Percentiles rank a stretch among this genome's conserved stretches.
These are phyloP conservation scores for Vespertilio murinus DNA, from an alignment of 2,797 vertebrate genomes.

Conservation along the genomic window DNA sequence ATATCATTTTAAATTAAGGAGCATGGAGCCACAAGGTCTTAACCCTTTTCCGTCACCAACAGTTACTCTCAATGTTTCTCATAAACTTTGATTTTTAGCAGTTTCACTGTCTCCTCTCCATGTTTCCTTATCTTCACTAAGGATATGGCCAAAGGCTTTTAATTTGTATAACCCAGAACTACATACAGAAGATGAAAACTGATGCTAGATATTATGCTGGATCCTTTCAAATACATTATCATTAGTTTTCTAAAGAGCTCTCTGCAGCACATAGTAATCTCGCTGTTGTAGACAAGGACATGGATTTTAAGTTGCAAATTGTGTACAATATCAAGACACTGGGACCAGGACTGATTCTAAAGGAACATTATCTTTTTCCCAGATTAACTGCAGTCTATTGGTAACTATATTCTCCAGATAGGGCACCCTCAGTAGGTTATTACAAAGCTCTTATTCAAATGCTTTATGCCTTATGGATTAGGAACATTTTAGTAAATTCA, in stretches of 20 bases:
- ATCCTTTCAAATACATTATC: background rate
- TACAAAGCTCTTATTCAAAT: background rate
- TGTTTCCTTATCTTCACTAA: constrained; percentile 6
- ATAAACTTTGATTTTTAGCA: background rate
- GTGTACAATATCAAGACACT: background rate
- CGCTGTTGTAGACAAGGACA: background rate
- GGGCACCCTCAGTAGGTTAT: background rate
- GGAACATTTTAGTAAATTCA: constrained; percentile 31
- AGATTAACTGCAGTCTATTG: background rate
- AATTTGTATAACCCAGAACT: background rate
- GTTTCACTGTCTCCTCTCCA: background rate
- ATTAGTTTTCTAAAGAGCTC: constrained; percentile 5
- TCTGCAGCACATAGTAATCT: background rate
- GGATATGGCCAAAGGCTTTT: background rate
- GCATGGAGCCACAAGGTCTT: background rate
- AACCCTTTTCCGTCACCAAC: background rate
- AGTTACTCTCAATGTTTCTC: background rate
- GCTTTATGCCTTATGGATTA: background rate
- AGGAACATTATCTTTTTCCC: constrained; percentile 6
- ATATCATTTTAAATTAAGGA: background rate
- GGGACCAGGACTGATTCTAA: background rate
- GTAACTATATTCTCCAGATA: background rate
- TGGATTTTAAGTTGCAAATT: constrained; percentile 18
- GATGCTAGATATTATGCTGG: background rate
- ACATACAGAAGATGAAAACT: constrained; percentile 9